Base-by-base conservation (phyloP, 2,888 invertebrate species). In the Pemphredon lugubris region DNA sequence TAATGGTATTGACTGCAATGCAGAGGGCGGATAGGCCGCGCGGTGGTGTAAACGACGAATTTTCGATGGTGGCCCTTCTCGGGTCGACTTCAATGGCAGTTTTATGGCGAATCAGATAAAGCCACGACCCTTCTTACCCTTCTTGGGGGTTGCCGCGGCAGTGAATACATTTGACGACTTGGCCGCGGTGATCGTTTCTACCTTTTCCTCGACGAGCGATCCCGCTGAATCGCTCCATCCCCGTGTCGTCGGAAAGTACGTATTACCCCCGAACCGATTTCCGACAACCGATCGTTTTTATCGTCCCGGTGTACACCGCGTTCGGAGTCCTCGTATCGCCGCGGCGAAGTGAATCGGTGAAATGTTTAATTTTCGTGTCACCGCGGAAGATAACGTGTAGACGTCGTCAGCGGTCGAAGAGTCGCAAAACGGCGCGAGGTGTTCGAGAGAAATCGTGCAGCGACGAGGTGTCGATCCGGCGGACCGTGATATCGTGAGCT, bases 101-200 rank as follows among this genome's bases (percentile, higher is more conserved):
- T 84, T 84, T 77, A 79, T 76, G 78, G 74, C 39, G 72, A 78
- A 81, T 85, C 79, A 71, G 82, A 84, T 83, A 78, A 82, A 71
- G 72, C 60, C 47, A 59, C 57, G 72, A 75, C 75, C 68, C 69
- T 67, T 64, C 66, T 65, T 37, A 75, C 75, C 68, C 69, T 67
- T 64, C 66, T 65, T 37, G 39, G 20, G 60, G 63, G 66, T 34
- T 47, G 47, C 63, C 26, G 40, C 50, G 57, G 42, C 57, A 67
- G 50, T 77, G 83, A 84, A 83, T 83, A 83, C 71, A 78, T 83
- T 81, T 77, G 73, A 81, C 74, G 78, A 71, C 57, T 69, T 60
- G 64, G 42, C 68, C 32, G 47, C 39, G 51, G 58, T 51, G 67
- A 68, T 80, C 73, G 73, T 79, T 79, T 73, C 64, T 77, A 69